Base-by-base conservation (phyloP, 2,797 vertebrate species). In the Linurgus olivaceus region DNA sequence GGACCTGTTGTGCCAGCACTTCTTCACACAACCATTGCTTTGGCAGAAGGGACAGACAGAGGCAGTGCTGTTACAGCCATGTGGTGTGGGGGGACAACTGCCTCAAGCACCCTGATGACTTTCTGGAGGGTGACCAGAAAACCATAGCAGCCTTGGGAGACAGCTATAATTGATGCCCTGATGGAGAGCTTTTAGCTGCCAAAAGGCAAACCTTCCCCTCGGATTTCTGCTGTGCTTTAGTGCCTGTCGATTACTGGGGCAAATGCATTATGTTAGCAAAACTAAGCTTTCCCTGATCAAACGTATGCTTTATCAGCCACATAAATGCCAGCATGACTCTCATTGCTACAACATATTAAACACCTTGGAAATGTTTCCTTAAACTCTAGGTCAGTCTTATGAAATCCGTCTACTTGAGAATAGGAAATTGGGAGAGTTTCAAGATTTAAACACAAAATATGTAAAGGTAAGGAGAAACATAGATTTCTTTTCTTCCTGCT, bases 351-450 rank as follows among this genome's bases (percentile, higher is more conserved):
- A 97, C 95, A 11, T 97, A 97, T 96, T 97, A 97, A 97, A 97
- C 96, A 97, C 94, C 96, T 97, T 97, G 94, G 97, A 97, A 96
- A 94, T 97, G 94, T 96, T 75, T 96, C 80, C 40, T 97, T 96
- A 84, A 97, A 91, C 86, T 92, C 97, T 98, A 99, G 99, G 99
- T 98, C 99, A 99, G 97, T 99, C 99, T 97, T 99, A 99, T 94
- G 99, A 99, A 99, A 99, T 99, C 97, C 98, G 98, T 97, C 98
- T 99, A 97, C 98, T 99, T 97, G 99, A 99, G 97, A 98, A 98
- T 98, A 98, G 98, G 98, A 99, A 99, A 98, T 98, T 99, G 98
- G 98, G 98, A 98, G 99, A 99, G 97, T 99, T 98, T 98, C 98
- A 98, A 98, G 98, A 99, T 98, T 98, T 98, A 98, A 99, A 98